Evolutionary conservation across 1,140 invertebrate genomes (phyloP).

Genomic region (Tenebrio molitor): DNA sequence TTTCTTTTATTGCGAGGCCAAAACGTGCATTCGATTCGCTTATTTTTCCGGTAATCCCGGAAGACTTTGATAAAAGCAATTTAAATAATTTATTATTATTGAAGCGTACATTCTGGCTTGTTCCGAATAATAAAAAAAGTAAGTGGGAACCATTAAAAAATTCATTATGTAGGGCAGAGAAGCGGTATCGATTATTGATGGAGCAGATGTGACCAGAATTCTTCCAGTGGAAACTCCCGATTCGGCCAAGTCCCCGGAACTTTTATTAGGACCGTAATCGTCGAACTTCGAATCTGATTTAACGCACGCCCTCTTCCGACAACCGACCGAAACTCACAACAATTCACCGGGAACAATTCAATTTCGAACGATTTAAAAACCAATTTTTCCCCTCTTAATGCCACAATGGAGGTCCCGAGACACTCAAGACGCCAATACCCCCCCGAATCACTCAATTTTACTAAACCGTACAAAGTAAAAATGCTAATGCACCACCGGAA

Average conservation of each 20-base stretch:
- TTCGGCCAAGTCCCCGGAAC: conserved; percentile 24
- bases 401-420: conserved; percentile 2
- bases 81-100: conserved; percentile 38
- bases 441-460: too few relatives aligned
- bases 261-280: conserved; percentile 55
- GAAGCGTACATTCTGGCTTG: conserved; percentile 15
- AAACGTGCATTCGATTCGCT: neutral
- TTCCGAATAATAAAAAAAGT: conserved; percentile 26
- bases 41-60: conserved; percentile 27
- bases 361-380: conserved; percentile 44
- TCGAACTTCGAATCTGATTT: conserved; percentile 54
- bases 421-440: too few relatives aligned
- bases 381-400: conserved; percentile 33
- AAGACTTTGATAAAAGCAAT: conserved; percentile 40
- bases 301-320: conserved; percentile 39
- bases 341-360: conserved; percentile 37
- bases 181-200: conserved; percentile 52
- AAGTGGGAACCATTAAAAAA: conserved; percentile 42
- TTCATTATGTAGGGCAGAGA: conserved; percentile 18
- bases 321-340: conserved; percentile 7
- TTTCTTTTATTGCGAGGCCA: neutral
- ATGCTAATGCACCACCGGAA: too few relatives aligned
- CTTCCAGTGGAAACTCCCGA: conserved; percentile 21
- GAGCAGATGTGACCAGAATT: conserved; percentile 54
- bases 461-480: too few relatives aligned